Percentiles rank a stretch among this genome's conserved stretches.
phyloP scores from a whole-genome alignment of 2,888 invertebrate genomes.

The Amphimallon solstitiale region DNA sequence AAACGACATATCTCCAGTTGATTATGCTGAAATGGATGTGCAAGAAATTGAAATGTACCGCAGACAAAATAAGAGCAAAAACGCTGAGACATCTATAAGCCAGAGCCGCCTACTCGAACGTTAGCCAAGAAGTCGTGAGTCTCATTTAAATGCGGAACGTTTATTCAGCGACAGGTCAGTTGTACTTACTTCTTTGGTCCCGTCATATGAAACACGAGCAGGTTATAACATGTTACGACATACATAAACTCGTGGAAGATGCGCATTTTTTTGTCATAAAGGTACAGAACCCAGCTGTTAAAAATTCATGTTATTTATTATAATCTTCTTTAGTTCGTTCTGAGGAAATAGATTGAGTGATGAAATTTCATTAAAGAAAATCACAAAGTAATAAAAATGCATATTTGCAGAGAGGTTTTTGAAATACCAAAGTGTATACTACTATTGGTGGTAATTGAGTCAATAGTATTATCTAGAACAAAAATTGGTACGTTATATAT shows the following conservation, averaged over 20 bases:
- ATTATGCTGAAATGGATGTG: not conserved
- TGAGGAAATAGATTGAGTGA: too few species aligned
- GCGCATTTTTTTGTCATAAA: not conserved
- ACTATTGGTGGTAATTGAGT: too few species aligned
- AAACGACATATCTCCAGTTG: not conserved
- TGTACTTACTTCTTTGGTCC: not conserved
- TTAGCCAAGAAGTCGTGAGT: not conserved
- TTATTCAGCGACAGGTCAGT: constrained; percentile 18
- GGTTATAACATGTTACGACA: not conserved
- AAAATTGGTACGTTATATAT: too few species aligned
- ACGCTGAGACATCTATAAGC: not conserved
- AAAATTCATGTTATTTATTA: too few species aligned
- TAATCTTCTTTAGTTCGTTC: too few species aligned
- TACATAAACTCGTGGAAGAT: constrained; percentile 13
- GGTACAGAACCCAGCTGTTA: not conserved
- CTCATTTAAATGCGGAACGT: constrained; percentile 23
- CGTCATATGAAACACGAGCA: not conserved
- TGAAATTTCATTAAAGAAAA: too few species aligned
- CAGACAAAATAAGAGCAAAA: constrained; percentile 23
- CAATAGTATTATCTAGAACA: too few species aligned
- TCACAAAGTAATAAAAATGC: too few species aligned
- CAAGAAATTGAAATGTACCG: constrained; percentile 20
- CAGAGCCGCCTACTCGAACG: not conserved
- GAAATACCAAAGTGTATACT: too few species aligned
- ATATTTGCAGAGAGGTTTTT: too few species aligned